These are phyloP conservation scores for Carpatolechia fugitivella DNA, from an alignment of 2,888 invertebrate genomes.

Conservation along the genomic window DNA sequence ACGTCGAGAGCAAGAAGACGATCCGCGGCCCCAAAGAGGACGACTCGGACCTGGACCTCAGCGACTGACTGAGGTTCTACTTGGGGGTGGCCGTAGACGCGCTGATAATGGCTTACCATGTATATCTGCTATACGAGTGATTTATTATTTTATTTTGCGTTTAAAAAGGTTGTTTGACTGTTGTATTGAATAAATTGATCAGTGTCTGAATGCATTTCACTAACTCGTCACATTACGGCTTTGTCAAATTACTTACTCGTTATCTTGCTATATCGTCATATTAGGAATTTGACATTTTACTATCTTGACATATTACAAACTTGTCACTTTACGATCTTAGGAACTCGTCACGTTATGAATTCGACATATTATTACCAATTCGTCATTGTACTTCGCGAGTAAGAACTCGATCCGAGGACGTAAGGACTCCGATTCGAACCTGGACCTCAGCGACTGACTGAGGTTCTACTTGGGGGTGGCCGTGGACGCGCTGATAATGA, in stretches of 20 bases:
- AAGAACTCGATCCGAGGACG: constrained; percentile 76
- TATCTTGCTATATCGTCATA: no score
- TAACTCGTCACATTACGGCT: no score
- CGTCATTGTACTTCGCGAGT: constrained; percentile 64
- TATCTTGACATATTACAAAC: no score
- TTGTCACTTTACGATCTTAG: no score
- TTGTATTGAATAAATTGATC: no score
- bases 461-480: background rate
- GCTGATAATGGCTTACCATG: background rate
- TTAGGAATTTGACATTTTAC: no score
- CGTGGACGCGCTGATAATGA: background rate
- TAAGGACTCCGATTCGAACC: constrained; percentile 72
- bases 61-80: constrained; percentile 52
- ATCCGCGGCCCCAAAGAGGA: constrained; percentile 68
- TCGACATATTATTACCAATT: no score
- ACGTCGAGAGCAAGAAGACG: constrained; percentile 73
- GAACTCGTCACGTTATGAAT: no score
- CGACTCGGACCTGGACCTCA: constrained; percentile 77
- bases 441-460: constrained; percentile 73
- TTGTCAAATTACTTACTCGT: no score
- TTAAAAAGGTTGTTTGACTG: no score
- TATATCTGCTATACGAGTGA: background rate
- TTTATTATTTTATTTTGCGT: no score
- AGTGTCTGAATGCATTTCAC: no score
- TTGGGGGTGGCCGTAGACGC: background rate